Base-by-base conservation (phyloP, 2,797 vertebrate genomes). In the Coranthus polyacanthus region DNA sequence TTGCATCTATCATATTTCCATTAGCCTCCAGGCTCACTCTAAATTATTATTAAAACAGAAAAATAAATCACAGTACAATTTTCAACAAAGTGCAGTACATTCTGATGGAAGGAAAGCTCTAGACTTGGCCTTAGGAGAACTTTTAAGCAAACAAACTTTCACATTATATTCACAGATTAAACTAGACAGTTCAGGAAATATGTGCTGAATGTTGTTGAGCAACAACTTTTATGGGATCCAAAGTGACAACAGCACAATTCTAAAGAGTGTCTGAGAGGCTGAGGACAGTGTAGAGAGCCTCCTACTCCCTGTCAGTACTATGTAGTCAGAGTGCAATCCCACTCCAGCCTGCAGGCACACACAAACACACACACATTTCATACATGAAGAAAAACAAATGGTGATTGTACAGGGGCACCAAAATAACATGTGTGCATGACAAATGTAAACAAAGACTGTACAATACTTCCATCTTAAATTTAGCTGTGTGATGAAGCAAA, bases 271-370 rank as follows among this genome's bases (percentile, higher is more conserved):
- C 54, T 67, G 61, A 74, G 59, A 73, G 49, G 59, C 60, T 50
- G 42, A 57, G 46, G 65, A 69, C 38, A 61, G 73, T 6, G 42
- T 53, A 61, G 62, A 59, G 49, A 49, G 53, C 63, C 49, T 76
- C 61, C 75, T 26, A 56, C 69, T 21, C 65, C 70, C 56, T 81
- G 81, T 86, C 78, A 83, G 71, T 72, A 65, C 54, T 42, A 47
- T 26, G 60, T 54, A 74, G 66, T 78, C 60, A 77, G 47, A 65
- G 42, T 42, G 50, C 21, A 42, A 64, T 62, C 16, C 18, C 58
- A 56, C 54, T 26, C 49, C 63, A 71, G 78, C 62, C 51, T 58
- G 32, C 39, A 55, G n/a, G 66, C 70, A 65, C 13, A 43, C 52
- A 55, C 42, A 2, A n/a, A 45, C 22, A 45, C 16, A 57, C 6